Evolutionary conservation across 2,888 invertebrate species (phyloP).

Genomic region (Athalia cordata): DNA sequence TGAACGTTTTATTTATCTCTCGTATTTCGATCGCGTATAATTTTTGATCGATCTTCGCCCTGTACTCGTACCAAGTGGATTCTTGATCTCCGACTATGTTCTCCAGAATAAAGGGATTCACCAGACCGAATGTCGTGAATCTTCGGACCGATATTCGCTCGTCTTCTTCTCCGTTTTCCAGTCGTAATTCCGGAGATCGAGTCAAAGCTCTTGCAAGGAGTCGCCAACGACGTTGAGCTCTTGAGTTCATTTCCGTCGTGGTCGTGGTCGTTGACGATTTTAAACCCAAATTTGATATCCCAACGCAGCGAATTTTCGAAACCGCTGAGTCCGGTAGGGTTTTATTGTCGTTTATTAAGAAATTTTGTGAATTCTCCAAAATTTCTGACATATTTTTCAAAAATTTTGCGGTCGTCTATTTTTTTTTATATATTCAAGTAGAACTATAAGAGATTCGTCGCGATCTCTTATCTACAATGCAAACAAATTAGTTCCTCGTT

Average conservation of each 20-base stretch:
- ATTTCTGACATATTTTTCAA: too few species aligned
- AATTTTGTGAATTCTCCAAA: too few species aligned
- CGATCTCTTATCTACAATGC: too few species aligned
- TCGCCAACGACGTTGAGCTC: constrained; percentile 82
- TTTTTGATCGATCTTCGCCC: constrained; percentile 73
- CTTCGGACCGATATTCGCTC: constrained; percentile 70
- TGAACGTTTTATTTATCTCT: constrained; percentile 78
- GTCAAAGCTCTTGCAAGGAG: constrained; percentile 81
- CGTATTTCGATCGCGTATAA: constrained; percentile 78
- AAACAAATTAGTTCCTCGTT: too few species aligned
- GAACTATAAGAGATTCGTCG: too few species aligned
- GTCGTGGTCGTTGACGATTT: background rate
- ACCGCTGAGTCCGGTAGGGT: background rate
- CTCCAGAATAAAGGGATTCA: constrained; percentile 62
- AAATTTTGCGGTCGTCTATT: too few species aligned
- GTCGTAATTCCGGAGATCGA: constrained; percentile 51
- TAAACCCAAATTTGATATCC: background rate
- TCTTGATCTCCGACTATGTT: constrained; percentile 60
- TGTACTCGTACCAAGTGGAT: constrained; percentile 79
- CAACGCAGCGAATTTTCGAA: background rate
- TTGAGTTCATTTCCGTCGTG: constrained; percentile 54
- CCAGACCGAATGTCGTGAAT: constrained; percentile 71
- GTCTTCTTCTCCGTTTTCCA: constrained; percentile 51
- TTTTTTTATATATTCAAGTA: too few species aligned
- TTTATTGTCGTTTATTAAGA: background rate